Evolutionary conservation across 2,113 vertebrate species (phyloP), one percentile per base, ranked within the genome.

Genomic region (Aspidoscelis tigris): DNA sequence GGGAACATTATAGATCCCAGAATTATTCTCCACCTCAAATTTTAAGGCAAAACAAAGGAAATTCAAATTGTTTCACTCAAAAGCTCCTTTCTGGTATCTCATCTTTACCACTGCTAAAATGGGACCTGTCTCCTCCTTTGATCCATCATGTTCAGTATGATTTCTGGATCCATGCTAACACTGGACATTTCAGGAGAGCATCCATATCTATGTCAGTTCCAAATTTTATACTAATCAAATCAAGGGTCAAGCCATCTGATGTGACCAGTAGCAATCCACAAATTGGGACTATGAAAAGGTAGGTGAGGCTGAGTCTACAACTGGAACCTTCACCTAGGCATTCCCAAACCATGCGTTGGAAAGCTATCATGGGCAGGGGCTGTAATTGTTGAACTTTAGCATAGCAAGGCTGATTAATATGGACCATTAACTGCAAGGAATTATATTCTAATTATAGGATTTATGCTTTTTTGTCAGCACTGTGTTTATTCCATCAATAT

Each of bases 401-500:
- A 39, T 41, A 64, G 24, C 2, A 74, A 43, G 83, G 8, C 18
- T 84, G 26, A 18, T 7, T 39, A 24, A 70, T 80, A 18, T 64
- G 21, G 22, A 33, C 66, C 69, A 18, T 80, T 24, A 78, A 7
- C 71, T 79, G 80, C 78, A 77, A 7, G 80, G 83, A 80, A 73
- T 47, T 0, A 0, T 71, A 5, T 81, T 86, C 64, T 85, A 66
- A 91, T 78, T 80, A 80, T 22, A 72, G 26, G 2, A 85, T 18
- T 61, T 80, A 20, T 76, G 50, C 65, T 41, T 80, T 78, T 85
- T 66, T 12, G 55, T n/a, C 73, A 77, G 14, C 41, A 78, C 26
- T 76, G 58, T 79, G 71, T 89, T 88, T 11, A 75, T 84, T 91
- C 76, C 65, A 86, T 82, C 91, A 78, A 71, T 16, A 10, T 61